Evolutionary conservation across 1,140 invertebrate genomes (phyloP), one percentile per base, ranked within the genome.

Genomic region (Subanguina moxae): DNA sequence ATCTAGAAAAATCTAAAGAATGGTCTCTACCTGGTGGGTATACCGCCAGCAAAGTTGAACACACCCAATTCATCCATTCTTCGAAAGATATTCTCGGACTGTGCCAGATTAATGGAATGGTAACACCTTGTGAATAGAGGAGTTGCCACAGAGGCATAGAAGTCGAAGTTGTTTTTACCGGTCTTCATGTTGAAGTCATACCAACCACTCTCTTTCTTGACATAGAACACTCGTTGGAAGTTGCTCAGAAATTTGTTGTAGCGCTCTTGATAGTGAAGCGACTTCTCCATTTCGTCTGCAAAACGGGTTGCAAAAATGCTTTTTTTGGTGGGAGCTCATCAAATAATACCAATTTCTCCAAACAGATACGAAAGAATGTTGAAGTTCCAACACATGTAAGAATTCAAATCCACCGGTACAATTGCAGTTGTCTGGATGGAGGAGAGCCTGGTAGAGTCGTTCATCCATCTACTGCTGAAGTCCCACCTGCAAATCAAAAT

Each of bases 131-230:
- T 89, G 89, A 90, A 94, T 0, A 95, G 83, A 0, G 93, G 92
- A 0, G 90, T 84, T 0, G 94, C 84, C 80, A 93, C 93, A 0
- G 90, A 89, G 0, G 90, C 88, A 75, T 90, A 92, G 83, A 93
- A 95, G 0, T 90, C 85, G 21, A 88, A 87, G 9, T 89, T 85
- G 0, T 87, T 86, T 32, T 88, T 58, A 0, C 59, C 57, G 25
- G 46, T 71, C 25, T 63, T 19, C 9, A 76, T 21, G 25, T 84
- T 79, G 46, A 83, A 83, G 1, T 88, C 82, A 21, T 90, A 84
- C 92, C 92, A 95, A 1, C 87, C 87, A 0, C 91, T 91, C 0
- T 88, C 87, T 71, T 90, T 88, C 66, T 91, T 88, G 77, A 93
- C 89, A 90, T 92, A 96, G 1, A 94, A 84, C 0, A 94, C 86